A percentile compares a stretch with the other conserved stretches of the same genome.
Conservation (phyloP, 2,113 vertebrate genomes). For the Zeus faber region DNA sequence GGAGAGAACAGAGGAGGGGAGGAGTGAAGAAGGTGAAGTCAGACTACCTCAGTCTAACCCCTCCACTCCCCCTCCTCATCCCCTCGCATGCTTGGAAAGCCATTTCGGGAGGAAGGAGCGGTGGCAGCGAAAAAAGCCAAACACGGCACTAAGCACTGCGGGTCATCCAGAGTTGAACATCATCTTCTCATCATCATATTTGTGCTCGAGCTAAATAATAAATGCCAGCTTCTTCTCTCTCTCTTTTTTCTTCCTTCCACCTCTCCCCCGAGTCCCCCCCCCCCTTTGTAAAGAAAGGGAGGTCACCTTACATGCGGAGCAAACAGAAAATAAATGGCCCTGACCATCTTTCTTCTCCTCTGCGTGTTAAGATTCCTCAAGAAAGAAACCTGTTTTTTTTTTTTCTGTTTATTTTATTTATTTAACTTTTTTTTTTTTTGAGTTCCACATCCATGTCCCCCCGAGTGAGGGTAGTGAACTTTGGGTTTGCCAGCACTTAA, state of each 20-base stretch:
- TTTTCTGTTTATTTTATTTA: conserved; percentile 28
- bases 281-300: conserved; percentile 62
- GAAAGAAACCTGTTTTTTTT: conserved; percentile 38
- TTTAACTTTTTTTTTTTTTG: conserved; percentile 17
- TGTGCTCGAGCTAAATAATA: conserved; percentile 79
- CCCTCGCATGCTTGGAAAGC: conserved; percentile 66
- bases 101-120: conserved; percentile 62
- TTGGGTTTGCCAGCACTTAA: conserved; percentile 45
- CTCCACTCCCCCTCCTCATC: conserved; percentile 8
- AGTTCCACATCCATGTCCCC: conserved; percentile 2
- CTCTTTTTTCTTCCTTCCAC: too few relatives aligned
- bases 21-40: conserved; percentile 13
- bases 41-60: conserved; percentile 40
- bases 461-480: conserved; percentile 41
- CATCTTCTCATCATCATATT: conserved; percentile 83
- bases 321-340: conserved; percentile 66
- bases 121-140: conserved; percentile 59
- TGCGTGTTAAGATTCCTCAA: conserved; percentile 37
- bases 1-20: background rate
- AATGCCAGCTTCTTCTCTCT: conserved; percentile 61
- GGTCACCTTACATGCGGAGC: conserved; percentile 67
- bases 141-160: conserved; percentile 65
- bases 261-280: conserved; percentile 56
- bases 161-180: conserved; percentile 81
- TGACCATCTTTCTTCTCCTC: conserved; percentile 2